Conservation (phyloP, 2,888 invertebrate genomes). For the Sabatieria punctata region DNA sequence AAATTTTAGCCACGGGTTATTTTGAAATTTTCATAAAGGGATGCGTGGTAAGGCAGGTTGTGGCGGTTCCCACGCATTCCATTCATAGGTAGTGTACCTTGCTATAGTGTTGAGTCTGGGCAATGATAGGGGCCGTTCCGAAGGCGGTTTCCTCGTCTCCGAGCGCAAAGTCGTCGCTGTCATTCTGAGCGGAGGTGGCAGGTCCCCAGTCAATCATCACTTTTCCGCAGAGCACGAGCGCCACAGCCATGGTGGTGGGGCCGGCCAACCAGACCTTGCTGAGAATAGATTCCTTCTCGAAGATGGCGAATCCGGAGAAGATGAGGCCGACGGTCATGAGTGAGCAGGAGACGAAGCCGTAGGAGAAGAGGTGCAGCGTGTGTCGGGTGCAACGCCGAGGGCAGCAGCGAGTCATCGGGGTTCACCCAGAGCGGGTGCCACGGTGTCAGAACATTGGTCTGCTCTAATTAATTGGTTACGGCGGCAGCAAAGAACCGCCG, state of each 20-base stretch:
- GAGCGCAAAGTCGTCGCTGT: neutral
- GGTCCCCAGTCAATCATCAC: conserved; percentile 30
- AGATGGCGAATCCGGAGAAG: conserved; percentile 30
- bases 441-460: too few relatives aligned
- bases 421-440: too few relatives aligned
- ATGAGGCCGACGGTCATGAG: conserved; percentile 28
- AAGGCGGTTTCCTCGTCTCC: neutral
- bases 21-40: too few relatives aligned
- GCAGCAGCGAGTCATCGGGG: neutral
- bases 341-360: conserved; percentile 25
- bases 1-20: too few relatives aligned
- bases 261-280: conserved; percentile 13
- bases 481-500: too few relatives aligned
- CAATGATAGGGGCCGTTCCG: too few relatives aligned
- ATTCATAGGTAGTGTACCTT: too few relatives aligned
- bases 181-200: conserved; percentile 10
- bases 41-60: too few relatives aligned
- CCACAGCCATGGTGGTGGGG: conserved; percentile 23
- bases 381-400: neutral
- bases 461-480: too few relatives aligned
- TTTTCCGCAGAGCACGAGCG: conserved; percentile 27
- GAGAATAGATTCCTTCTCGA: conserved; percentile 22
- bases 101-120: too few relatives aligned
- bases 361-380: conserved; percentile 17
- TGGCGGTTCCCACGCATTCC: too few relatives aligned